Conservation (phyloP, 1,140 invertebrate genomes). For the Drosophila bipectinata region DNA sequence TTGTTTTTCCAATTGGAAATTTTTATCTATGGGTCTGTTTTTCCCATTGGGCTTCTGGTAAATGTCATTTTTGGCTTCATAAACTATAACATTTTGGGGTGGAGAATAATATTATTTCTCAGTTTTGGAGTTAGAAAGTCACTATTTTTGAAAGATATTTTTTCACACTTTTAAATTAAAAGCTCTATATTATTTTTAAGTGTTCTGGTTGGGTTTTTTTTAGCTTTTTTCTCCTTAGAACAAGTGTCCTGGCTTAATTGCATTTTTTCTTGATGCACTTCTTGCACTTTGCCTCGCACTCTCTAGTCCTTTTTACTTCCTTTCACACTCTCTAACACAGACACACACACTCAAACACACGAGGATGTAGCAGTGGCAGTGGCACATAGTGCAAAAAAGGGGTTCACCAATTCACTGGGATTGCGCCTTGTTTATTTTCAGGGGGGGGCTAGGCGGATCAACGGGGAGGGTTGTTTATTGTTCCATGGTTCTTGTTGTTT, state of each 20-base stretch:
- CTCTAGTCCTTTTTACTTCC: slow-evolving; percentile 14
- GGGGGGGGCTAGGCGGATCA: slow-evolving; percentile 24
- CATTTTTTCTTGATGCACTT: slow-evolving; percentile 32
- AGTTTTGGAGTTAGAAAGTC: too few relatives aligned
- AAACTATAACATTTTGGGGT: not conserved
- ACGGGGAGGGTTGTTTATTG: slow-evolving; percentile 48
- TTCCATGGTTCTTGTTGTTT: slow-evolving; percentile 30
- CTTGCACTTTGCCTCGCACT: slow-evolving; percentile 23
- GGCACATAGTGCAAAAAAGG: slow-evolving; percentile 44
- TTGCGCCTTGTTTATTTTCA: slow-evolving; percentile 43
- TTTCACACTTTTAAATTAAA: not conserved
- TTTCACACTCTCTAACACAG: slow-evolving; percentile 5
- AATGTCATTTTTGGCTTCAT: not conserved
- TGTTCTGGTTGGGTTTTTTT: too few relatives aligned
- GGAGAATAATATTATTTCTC: not conserved
- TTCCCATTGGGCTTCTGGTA: not conserved
- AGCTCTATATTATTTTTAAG: too few relatives aligned
- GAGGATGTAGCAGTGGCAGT: not conserved
- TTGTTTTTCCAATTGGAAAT: not conserved
- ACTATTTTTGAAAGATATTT: too few relatives aligned
- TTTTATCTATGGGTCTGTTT: not conserved
- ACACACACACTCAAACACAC: slow-evolving; percentile 18
- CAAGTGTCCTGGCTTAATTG: slow-evolving; percentile 42
- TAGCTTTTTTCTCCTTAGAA: not conserved
- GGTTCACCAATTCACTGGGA: slow-evolving; percentile 45